These are phyloP conservation scores for Timema cristinae DNA, from an alignment of 2,888 invertebrate genomes.

Conservation along the genomic window DNA sequence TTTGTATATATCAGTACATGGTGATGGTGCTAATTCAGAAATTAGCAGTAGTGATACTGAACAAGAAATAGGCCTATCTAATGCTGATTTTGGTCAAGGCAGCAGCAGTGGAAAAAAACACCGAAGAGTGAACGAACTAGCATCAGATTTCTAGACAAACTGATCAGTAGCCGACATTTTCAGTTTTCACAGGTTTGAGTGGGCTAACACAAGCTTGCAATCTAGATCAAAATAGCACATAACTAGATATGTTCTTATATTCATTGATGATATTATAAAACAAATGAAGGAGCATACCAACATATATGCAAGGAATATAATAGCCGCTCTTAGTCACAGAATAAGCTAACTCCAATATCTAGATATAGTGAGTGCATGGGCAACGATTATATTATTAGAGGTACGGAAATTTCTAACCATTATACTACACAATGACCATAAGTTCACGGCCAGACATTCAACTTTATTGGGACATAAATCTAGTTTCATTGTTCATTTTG, in stretches of 20 bases:
- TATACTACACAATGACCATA: not conserved
- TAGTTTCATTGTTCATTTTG: not conserved
- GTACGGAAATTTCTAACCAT: not conserved
- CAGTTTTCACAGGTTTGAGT: not conserved
- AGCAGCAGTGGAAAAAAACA: no score
- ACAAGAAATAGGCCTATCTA: no score
- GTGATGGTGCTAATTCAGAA: no score
- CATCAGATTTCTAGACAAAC: no score
- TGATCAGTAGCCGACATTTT: not conserved
- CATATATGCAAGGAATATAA: not conserved
- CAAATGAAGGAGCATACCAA: slow-evolving; percentile 6
- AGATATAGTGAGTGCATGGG: not conserved
- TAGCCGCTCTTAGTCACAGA: not conserved
- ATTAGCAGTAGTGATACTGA: no score
- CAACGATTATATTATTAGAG: not conserved
- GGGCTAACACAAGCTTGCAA: not conserved
- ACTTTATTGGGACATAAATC: no score
- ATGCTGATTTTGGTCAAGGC: no score
- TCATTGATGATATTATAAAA: not conserved
- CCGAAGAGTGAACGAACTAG: no score
- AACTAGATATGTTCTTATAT: not conserved
- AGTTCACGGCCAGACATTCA: no score
- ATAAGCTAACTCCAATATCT: not conserved
- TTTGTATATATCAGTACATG: no score
- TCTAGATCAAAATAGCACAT: no score